A percentile compares a stretch with the other conserved stretches of the same genome.
Evolutionary conservation across 2,113 vertebrate genomes (phyloP).

Genomic region (Neogale vison): DNA sequence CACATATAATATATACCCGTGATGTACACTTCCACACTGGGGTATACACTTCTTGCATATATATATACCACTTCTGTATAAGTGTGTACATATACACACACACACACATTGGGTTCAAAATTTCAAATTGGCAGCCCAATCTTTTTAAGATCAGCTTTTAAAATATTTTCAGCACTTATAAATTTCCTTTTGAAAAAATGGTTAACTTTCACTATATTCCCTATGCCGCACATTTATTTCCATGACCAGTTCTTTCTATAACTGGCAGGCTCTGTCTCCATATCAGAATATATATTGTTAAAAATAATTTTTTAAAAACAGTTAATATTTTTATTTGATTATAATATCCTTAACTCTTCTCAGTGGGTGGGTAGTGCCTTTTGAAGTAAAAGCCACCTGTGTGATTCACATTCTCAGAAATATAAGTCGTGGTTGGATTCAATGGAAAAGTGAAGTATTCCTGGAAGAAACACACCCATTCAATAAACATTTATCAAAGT

Average conservation of each 20-base stretch:
- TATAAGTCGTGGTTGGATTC: neutral
- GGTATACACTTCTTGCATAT: neutral
- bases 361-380: neutral
- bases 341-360: neutral
- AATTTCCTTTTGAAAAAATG: neutral
- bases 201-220: neutral
- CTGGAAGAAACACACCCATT: neutral
- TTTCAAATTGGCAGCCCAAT: neutral
- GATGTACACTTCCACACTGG: neutral
- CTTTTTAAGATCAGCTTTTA: neutral
- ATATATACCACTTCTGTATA: neutral
- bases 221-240: neutral
- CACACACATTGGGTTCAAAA: neutral
- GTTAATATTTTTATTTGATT: neutral
- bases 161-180: neutral
- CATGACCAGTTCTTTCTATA: neutral
- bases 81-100: neutral
- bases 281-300: neutral
- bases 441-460: neutral
- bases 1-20: accelerated
- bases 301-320: neutral
- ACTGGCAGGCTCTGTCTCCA: neutral
- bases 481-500: neutral
- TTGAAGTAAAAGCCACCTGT: neutral
- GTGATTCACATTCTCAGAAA: neutral